A percentile compares a stretch with the other conserved stretches of the same genome.
Evolutionary conservation across 2,888 invertebrate genomes (phyloP).

Genomic region (Eurytoma californica): DNA sequence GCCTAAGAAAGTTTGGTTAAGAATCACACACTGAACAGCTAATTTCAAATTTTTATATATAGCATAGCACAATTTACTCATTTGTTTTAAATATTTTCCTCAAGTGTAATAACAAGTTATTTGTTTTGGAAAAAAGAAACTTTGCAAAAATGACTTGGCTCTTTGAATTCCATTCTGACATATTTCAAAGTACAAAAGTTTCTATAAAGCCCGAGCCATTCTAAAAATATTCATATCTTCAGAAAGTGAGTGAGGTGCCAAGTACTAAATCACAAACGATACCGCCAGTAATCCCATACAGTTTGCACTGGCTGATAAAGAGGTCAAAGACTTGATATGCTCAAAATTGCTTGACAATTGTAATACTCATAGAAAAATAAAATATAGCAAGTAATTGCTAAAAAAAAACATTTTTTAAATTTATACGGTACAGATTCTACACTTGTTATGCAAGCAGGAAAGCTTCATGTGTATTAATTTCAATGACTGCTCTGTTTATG

Average conservation of each 20-base stretch:
- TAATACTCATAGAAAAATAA: constrained; percentile 11
- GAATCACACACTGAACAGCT: no score
- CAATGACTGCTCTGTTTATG: not conserved
- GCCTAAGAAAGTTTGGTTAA: no score
- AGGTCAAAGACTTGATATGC: constrained; percentile 36
- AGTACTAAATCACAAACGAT: constrained; percentile 46
- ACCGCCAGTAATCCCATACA: constrained; percentile 42
- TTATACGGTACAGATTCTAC: not conserved
- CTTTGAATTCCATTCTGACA: constrained; percentile 27
- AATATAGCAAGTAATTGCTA: constrained; percentile 1
- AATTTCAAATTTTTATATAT: no score
- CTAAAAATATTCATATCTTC: constrained; percentile 52
- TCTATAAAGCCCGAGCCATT: constrained; percentile 44
- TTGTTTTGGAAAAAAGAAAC: no score
- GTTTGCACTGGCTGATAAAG: constrained; percentile 41
- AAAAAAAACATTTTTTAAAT: not conserved
- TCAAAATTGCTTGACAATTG: not conserved
- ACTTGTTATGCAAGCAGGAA: constrained; percentile 21
- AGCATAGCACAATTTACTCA: no score
- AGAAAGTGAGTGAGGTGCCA: constrained; percentile 49
- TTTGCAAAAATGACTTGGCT: no score
- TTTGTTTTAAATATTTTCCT: no score
- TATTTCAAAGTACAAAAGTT: constrained; percentile 24
- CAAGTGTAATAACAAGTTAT: no score
- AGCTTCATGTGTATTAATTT: constrained; percentile 11